Percentiles rank a stretch among this genome's conserved stretches.
phyloP scores from a whole-genome alignment of 53 echinoderm and acorn worm species.

The Holothuria scabra region DNA sequence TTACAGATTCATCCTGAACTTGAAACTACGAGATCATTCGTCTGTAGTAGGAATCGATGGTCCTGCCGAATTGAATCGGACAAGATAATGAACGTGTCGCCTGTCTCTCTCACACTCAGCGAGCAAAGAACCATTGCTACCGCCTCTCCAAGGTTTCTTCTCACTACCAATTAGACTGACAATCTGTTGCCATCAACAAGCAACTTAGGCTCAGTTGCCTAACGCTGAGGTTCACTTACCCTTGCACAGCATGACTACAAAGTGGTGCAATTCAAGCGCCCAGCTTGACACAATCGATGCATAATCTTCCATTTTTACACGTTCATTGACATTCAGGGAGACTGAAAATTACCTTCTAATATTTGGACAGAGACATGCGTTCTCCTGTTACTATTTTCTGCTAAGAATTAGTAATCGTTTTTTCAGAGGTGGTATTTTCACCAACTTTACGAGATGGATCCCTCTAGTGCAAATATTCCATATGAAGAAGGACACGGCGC shows the following conservation, averaged over 20 bases:
- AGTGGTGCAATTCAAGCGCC: slow-evolving; percentile 21
- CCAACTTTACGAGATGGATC: slow-evolving; percentile 6
- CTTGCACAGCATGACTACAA: slow-evolving; percentile 20
- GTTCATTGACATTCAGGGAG: slow-evolving; percentile 26
- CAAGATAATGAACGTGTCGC: slow-evolving; percentile 40
- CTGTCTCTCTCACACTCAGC: slow-evolving; percentile 29
- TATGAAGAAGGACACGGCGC: background rate
- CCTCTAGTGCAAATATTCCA: slow-evolving; percentile 21
- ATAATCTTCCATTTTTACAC: slow-evolving; percentile 14
- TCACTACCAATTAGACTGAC: slow-evolving; percentile 7
- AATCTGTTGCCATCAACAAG: background rate
- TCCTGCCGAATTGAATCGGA: slow-evolving; percentile 5
- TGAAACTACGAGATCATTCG: no score
- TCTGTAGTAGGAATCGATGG: background rate
- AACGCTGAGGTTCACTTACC: slow-evolving; percentile 15
- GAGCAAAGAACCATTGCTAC: background rate
- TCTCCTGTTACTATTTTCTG: slow-evolving; percentile 21
- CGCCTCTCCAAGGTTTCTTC: slow-evolving; percentile 27
- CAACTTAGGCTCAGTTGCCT: slow-evolving; percentile 32
- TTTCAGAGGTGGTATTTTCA: slow-evolving; percentile 23
- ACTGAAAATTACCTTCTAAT: background rate
- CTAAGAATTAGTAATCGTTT: slow-evolving; percentile 9
- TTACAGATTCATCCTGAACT: no score
- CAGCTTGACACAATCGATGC: slow-evolving; percentile 24
- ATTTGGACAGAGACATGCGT: slow-evolving; percentile 8